phyloP scores from a whole-genome alignment of 2,113 vertebrate genomes.

The western clawed frog (Xenopus tropicalis) region DNA sequence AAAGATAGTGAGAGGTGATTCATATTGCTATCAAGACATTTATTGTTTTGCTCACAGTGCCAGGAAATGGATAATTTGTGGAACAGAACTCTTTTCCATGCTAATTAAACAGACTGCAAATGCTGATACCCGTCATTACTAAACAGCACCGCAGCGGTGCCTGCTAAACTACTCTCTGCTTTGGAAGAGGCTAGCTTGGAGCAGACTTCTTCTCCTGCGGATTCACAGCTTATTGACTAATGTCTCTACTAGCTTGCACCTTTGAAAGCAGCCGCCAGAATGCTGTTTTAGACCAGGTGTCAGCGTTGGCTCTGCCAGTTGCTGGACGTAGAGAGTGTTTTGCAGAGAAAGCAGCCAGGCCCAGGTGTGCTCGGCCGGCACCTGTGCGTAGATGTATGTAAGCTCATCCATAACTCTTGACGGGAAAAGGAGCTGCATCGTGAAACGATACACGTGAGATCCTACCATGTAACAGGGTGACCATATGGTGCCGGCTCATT shows the following conservation, averaged over 20 bases:
- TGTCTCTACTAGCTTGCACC: conserved; percentile 29
- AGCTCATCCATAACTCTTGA: conserved; percentile 41
- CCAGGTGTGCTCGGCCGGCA: conserved; percentile 38
- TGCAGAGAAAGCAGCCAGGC: conserved; percentile 39
- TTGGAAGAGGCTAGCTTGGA: not conserved
- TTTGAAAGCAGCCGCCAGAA: conserved; percentile 22
- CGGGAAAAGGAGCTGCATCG: conserved; percentile 21
- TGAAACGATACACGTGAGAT: conserved; percentile 35
- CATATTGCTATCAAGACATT: conserved; percentile 37
- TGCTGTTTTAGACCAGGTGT: conserved; percentile 40
- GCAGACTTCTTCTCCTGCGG: conserved; percentile 23
- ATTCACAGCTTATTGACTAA: conserved; percentile 36
- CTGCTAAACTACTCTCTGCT: not conserved
- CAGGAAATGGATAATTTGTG: conserved; percentile 35
- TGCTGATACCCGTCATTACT: conserved; percentile 1
- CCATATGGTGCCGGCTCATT: conserved; percentile 36
- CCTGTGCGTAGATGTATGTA: conserved; percentile 33
- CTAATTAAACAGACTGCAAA: conserved; percentile 34
- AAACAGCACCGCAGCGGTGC: not conserved
- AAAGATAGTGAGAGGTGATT: conserved; percentile 38
- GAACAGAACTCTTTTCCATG: conserved; percentile 34
- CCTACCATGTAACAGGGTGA: conserved; percentile 34
- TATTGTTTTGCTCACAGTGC: conserved; percentile 29
- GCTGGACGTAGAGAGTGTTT: conserved; percentile 23
- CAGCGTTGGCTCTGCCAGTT: conserved; percentile 41